Percentiles rank a stretch among this genome's conserved stretches.
These are phyloP conservation scores for Hyla sarda DNA, from an alignment of 2,113 vertebrate species.

Conservation along the genomic window DNA sequence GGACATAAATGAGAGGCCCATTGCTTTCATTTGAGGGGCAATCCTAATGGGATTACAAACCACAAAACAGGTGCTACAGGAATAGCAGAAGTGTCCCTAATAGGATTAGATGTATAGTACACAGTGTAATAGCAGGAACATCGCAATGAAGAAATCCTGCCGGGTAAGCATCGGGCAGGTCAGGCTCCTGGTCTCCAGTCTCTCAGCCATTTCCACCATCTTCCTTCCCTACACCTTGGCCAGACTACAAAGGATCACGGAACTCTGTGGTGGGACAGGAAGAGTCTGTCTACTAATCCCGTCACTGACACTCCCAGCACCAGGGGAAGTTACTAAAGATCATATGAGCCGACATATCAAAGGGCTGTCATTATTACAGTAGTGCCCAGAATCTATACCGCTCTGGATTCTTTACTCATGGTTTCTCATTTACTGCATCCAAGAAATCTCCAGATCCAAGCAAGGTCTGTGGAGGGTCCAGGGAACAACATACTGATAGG, in stretches of 20 bases:
- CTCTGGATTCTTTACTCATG: not conserved
- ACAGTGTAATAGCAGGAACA: constrained; percentile 65
- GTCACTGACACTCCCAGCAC: constrained; percentile 70
- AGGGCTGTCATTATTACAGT: constrained; percentile 73
- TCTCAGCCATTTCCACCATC: constrained; percentile 66
- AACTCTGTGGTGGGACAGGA: constrained; percentile 72
- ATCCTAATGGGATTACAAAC: constrained; percentile 72
- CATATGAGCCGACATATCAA: constrained; percentile 71
- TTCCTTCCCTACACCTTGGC: constrained; percentile 68
- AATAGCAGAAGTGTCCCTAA: constrained; percentile 70
- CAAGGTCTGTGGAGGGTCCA: too few species aligned
- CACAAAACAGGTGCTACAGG: constrained; percentile 62
- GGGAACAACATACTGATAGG: too few species aligned
- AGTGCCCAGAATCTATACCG: constrained; percentile 67
- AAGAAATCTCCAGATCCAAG: not conserved
- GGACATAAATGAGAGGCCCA: not conserved
- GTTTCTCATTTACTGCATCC: not conserved
- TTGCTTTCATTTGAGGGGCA: constrained; percentile 53
- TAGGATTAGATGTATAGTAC: constrained; percentile 73
- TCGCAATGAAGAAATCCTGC: constrained; percentile 64
- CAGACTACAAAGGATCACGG: constrained; percentile 69
- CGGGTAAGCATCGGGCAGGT: constrained; percentile 66
- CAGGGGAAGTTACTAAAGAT: constrained; percentile 69
- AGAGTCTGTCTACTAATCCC: constrained; percentile 73
- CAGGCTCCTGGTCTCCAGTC: constrained; percentile 62